Conservation (phyloP, 2,797 vertebrate species). For the Accipiter superciliosus region DNA sequence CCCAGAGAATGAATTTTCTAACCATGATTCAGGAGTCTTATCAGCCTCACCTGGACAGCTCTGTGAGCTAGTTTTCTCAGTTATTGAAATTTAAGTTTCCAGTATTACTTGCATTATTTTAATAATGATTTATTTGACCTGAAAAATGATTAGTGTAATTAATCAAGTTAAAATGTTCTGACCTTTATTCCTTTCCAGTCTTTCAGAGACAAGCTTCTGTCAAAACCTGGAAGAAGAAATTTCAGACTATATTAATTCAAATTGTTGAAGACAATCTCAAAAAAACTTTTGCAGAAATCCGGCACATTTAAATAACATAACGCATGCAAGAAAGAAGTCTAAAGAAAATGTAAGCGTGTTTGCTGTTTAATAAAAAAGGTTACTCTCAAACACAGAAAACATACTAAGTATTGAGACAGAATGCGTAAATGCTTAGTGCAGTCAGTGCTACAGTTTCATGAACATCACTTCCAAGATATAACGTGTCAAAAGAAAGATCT, state of each 20-base stretch:
- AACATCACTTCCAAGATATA: background rate
- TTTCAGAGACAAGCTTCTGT: background rate
- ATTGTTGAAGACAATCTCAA: background rate
- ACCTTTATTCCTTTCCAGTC: background rate
- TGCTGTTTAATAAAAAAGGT: background rate
- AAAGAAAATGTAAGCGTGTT: background rate
- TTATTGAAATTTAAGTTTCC: background rate
- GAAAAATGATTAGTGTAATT: accelerated
- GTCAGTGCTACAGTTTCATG: background rate
- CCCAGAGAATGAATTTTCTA: background rate
- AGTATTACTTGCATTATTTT: background rate
- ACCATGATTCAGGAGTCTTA: accelerated
- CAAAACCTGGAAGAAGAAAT: background rate
- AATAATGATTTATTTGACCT: background rate
- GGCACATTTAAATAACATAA: accelerated
- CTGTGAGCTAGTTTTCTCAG: background rate
- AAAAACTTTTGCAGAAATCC: background rate
- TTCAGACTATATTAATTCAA: background rate
- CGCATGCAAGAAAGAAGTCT: background rate
- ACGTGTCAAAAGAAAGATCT: background rate
- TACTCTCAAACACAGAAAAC: background rate
- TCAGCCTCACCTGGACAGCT: background rate
- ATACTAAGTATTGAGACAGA: background rate
- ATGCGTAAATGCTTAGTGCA: background rate
- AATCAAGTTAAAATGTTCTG: background rate